Conservation (phyloP, 2,888 invertebrate species). For the Stictocephala bisonia region DNA sequence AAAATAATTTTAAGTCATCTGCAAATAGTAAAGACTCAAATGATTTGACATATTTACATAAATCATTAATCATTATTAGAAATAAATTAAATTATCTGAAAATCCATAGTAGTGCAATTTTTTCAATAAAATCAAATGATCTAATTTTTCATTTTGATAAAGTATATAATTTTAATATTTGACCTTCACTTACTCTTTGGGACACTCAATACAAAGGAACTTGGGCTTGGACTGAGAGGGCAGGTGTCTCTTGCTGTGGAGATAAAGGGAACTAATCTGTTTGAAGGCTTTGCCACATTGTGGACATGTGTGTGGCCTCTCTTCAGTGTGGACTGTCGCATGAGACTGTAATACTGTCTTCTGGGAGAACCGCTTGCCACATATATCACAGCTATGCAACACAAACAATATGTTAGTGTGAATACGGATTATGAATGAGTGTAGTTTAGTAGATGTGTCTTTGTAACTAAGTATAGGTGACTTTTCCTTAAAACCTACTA, state of each 20-base stretch:
- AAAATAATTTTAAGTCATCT: too few relatives aligned
- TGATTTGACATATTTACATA: too few relatives aligned
- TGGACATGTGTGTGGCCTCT: slow-evolving; percentile 59
- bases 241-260: slow-evolving; percentile 60
- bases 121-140: too few relatives aligned
- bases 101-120: too few relatives aligned
- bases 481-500: too few relatives aligned
- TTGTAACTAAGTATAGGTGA: too few relatives aligned
- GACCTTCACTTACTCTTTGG: slow-evolving; percentile 61
- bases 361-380: slow-evolving; percentile 60
- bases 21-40: too few relatives aligned
- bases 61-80: too few relatives aligned
- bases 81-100: background rate
- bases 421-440: too few relatives aligned
- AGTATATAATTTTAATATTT: background rate
- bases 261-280: slow-evolving; percentile 59
- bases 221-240: slow-evolving; percentile 60
- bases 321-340: slow-evolving; percentile 60
- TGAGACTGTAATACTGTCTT: slow-evolving; percentile 60
- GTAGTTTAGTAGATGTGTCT: too few relatives aligned
- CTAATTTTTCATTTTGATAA: background rate
- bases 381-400: slow-evolving; percentile 62
- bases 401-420: too few relatives aligned
- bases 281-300: slow-evolving; percentile 62
- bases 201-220: slow-evolving; percentile 59